These are phyloP conservation scores for Atractosteus spatula DNA, from an alignment of 2,113 vertebrate species.

Conservation along the genomic window DNA sequence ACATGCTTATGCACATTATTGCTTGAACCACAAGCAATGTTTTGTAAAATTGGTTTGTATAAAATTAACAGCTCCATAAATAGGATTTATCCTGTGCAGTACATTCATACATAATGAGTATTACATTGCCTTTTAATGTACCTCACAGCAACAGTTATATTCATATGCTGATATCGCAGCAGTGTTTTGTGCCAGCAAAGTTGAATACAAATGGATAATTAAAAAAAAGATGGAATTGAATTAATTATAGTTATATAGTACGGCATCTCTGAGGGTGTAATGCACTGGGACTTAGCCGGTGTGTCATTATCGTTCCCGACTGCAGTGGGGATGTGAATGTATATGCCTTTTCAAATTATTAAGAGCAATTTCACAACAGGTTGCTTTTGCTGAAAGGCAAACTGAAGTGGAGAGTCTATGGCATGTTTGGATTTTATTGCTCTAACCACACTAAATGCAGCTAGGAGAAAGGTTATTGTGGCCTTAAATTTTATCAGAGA, in stretches of 20 bases:
- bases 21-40: too few relatives aligned
- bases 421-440: not conserved
- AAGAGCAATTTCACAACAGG: not conserved
- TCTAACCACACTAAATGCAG: not conserved
- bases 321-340: too few relatives aligned
- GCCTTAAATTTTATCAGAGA: conserved; percentile 9
- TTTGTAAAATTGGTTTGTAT: too few relatives aligned
- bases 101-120: not conserved
- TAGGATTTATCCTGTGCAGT: too few relatives aligned
- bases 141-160: not conserved
- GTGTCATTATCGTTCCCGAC: too few relatives aligned
- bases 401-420: not conserved
- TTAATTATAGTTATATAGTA: too few relatives aligned
- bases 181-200: not conserved
- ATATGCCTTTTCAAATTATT: too few relatives aligned
- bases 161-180: not conserved
- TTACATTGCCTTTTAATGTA: not conserved
- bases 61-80: too few relatives aligned
- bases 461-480: not conserved
- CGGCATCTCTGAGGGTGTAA: too few relatives aligned
- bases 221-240: not conserved
- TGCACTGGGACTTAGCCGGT: too few relatives aligned
- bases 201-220: not conserved
- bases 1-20: too few relatives aligned
- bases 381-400: not conserved